Evolutionary conservation across 2,888 invertebrate genomes (phyloP), one percentile per base, ranked within the genome.

Genomic region (Athetis lepigone): DNA sequence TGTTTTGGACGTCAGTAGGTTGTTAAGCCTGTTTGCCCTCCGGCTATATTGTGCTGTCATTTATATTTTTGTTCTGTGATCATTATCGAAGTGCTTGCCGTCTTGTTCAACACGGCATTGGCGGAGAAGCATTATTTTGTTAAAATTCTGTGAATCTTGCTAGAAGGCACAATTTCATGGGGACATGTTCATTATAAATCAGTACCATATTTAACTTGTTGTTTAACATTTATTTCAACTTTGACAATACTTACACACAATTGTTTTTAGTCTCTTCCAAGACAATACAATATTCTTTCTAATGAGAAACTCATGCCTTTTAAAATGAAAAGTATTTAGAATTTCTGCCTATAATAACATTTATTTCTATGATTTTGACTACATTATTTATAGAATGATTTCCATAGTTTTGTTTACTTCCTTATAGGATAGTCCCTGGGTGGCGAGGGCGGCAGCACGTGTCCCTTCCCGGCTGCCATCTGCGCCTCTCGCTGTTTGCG

Each of bases 401-500:
- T 21, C 8, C 7, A 6, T n/a, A 16, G 2, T 75, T 49, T n/a
- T 19, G 2, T 75, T 49, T 83, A 89, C 78, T 92, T 92, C 39
- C 73, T 91, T 2, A 85, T 85, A 0, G 93, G 93, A 69, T 94
- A 94, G 63, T 93, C 84, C 39, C 88, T 85, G 5, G 64, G 40
- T 0, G 81, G 81, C 0, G 85, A 79, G 0, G 85, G 84, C 0
- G 85, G 85, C 4, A 85, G 63, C 0, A 60, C 56, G 4, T 73
- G 79, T 4, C 87, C 89, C 42, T 88, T 91, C 5, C 79, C 55
- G 2, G 82, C 87, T 36, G 86, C 88, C 19, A 90, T 51, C n/a
- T 87, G 89, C 1, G 78, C 82, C 50, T 92, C 90, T 2, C 93
- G 86, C 45, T 89, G 89, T 77, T 82, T 94, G 49, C 98, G 95